Percentiles rank a stretch among this genome's conserved stretches.
These are phyloP conservation scores for Pseudomyrmex concolor DNA, from an alignment of 1,140 invertebrate genomes.

Conservation along the genomic window DNA sequence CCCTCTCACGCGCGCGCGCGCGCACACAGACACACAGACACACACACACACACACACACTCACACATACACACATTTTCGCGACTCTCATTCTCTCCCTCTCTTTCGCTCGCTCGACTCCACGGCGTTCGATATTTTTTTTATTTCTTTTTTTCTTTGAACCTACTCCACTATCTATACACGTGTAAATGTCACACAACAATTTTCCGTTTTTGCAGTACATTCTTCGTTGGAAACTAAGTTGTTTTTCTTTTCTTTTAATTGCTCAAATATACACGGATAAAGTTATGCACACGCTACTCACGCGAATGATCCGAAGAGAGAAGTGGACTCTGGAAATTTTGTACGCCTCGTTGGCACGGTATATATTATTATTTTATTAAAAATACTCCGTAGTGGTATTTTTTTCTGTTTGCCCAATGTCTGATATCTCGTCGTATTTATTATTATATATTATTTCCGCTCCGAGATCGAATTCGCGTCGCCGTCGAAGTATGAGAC, in stretches of 20 bases:
- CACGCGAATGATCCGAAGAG: conserved; percentile 40
- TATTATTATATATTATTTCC: neutral
- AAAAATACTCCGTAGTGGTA: conserved; percentile 2
- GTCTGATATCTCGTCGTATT: neutral
- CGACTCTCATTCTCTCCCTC: conserved; percentile 5
- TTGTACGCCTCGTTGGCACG: conserved; percentile 68
- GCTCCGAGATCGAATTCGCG: neutral
- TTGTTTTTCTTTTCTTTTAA: conserved; percentile 32
- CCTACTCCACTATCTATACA: conserved; percentile 34
- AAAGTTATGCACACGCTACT: conserved; percentile 39
- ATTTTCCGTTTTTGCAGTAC: conserved; percentile 15
- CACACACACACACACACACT: neutral
- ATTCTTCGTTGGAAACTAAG: conserved; percentile 53
- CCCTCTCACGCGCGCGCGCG: neutral
- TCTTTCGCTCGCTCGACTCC: conserved; percentile 46
- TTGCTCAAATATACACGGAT: conserved; percentile 47
- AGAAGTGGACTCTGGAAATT: conserved; percentile 49
- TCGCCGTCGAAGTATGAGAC: neutral
- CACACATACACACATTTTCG: neutral
- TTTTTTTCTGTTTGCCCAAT: conserved; percentile 23
- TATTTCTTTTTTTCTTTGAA: conserved; percentile 37
- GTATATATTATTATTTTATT: conserved; percentile 33
- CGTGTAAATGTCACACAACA: conserved; percentile 42
- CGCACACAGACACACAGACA: no score
- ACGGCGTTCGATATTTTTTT: conserved; percentile 41